Evolutionary conservation across 1,140 invertebrate genomes (phyloP), one percentile per base, ranked within the genome.

Genomic region (Sminthurinus signatus): DNA sequence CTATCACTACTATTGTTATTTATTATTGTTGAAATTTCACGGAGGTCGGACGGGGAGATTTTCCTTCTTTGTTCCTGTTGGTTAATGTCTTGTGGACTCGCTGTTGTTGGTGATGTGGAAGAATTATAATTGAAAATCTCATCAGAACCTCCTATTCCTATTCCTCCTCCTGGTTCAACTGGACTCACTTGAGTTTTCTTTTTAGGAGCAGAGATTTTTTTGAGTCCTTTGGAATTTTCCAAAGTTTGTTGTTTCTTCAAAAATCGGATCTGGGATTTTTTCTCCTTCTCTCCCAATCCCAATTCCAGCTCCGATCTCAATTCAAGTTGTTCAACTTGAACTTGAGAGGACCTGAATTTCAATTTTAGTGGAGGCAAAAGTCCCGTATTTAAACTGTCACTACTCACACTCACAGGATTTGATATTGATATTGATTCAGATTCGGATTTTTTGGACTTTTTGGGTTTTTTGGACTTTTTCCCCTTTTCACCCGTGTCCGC

Each of bases 341-440:
- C 62, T 32, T 32, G 60, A 63, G 27, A 21, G 50, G 48, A 32
- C 23, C 36, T 48, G 28, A 28, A 32, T n/a, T 62, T 29, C n/a
- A 27, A 15, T 57, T 57, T 5, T 31, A 1, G 31, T 36, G 17
- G 31, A 12, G 4, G 14, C 28, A n/a, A 36, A 25, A 25, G 12
- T 57, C 25, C 42, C n/a, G 36, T 46, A 21, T 19, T 27, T 48
- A 14, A 1, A 23, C 28, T 27, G 21, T 52, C 19, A 19, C 15
- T 4, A 32, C 17, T 48, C 2, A 5, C n/a, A 31, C 2, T 61
- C 29, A 48, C 21, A 60, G 48, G 25, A 27, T 32, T 28, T 44
- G 15, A 27, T 10, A 25, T 42, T 42, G 46, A n/a, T n/a, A n/a
- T n/a, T n/a, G n/a, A n/a, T n/a, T n/a, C n/a, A n/a, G n/a, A n/a